A percentile compares a stretch with the other conserved stretches of the same genome.
Evolutionary conservation across 2,113 vertebrate species (phyloP).

Genomic region (Phocoena sinus): DNA sequence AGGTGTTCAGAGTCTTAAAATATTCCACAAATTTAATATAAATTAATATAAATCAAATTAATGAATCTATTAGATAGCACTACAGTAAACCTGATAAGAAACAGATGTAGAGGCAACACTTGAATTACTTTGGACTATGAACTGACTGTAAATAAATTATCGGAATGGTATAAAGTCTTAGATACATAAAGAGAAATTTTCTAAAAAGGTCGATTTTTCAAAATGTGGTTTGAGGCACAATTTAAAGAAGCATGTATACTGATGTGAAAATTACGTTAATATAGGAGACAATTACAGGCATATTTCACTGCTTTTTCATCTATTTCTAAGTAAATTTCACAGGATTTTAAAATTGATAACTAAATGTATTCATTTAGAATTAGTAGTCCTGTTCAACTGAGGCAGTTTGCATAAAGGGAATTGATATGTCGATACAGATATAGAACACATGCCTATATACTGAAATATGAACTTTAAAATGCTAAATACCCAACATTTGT

Average conservation of each 20-base stretch:
- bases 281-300: not conserved
- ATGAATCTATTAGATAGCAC: not conserved
- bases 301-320: not conserved
- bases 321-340: not conserved
- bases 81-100: not conserved
- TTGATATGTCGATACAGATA: not conserved
- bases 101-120: not conserved
- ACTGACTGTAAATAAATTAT: not conserved
- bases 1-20: not conserved
- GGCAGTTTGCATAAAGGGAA: not conserved
- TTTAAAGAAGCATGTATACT: not conserved
- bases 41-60: not conserved
- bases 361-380: not conserved
- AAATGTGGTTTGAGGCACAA: not conserved
- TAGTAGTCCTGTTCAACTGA: not conserved
- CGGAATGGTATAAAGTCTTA: not conserved
- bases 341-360: not conserved
- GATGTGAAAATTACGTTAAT: not conserved
- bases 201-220: not conserved
- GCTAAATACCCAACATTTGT: not conserved
- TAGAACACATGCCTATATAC: not conserved
- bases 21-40: not conserved
- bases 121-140: not conserved
- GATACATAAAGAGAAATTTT: not conserved
- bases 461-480: not conserved